Evolutionary conservation across 2,797 vertebrate genomes (phyloP), one percentile per base, ranked within the genome.

Genomic region (Rhincodon typus): DNA sequence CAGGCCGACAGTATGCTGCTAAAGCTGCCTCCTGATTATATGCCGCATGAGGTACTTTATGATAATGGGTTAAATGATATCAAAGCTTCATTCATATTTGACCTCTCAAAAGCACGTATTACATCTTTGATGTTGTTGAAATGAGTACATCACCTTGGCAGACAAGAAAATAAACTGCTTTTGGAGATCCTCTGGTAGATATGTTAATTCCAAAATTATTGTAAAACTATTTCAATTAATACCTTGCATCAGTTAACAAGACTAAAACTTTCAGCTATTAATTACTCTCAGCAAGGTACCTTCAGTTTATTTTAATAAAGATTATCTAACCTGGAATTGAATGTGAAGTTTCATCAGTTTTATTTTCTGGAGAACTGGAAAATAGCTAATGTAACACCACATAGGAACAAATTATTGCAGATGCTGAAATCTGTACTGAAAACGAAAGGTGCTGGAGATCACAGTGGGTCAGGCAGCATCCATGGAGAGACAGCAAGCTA

Each of bases 101-200:
- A 79, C 98, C 98, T 98, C 96, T 98, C 95, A 97, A 97, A 86
- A 98, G 98, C 96, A 96, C 98, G 96, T 98, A 98, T 3, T 97
- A 97, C 42, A 97, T 98, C 96, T 98, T 98, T 19, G 0, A 98
- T 93, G 97, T 98, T 95, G 98, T 98, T 27, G 98, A 98, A 97
- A 98, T 98, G 95, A 42, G n/a, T 82, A 15, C 38, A n/a, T 17
- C 34, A 38, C 17, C 13, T 38, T 82, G 77, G 77, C 42, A 82
- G 30, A 2, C 21, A 23, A 21, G 17, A 46, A 46, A 84, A 46
- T 25, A 23, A 46, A 84, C 10, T 15, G 34, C 2, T 77, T 77
- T 77, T 77, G 74, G 74, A n/a, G 34, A 77, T 77, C 34, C 74
- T 77, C 34, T 77, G 34, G 13, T n/a, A 1, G 34, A n/a, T 77